Base-by-base conservation (phyloP, 2,888 invertebrate genomes). In the Sialis lutaria region DNA sequence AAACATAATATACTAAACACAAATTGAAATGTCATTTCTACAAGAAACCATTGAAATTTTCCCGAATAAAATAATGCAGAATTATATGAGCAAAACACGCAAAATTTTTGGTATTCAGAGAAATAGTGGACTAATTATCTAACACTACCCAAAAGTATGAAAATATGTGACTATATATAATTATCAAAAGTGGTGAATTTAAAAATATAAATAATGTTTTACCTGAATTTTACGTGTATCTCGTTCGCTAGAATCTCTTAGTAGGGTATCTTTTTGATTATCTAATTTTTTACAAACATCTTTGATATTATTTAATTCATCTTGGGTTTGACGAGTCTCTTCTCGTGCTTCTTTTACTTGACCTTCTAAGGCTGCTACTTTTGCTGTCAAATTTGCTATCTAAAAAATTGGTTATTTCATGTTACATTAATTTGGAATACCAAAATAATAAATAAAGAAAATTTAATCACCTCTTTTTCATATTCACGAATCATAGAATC, bases 251-350 rank as follows among this genome's bases (percentile, higher is more conserved):
- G 74, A 56, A 51, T 76, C 73, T n/a, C 69, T 67, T 53, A 69
- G 63, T 1, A 79, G 61, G 61, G 71, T 69, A 56, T 82, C 74
- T 59, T 81, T 77, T 66, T 84, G 72, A 60, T 72, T 72, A 64
- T 85, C 74, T 58, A 83, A 57, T 65, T 73, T 70, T 57, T 72
- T 64, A 54, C 77, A 77, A 31, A 79, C 60, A 51, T 78, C 75
- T 53, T 74, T 69, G 44, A 74, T 66, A 9, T 74, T 71, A 42
- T 64, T 63, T 35, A 79, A 57, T 55, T 80, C 79, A n/a, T 70
- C 71, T 54, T 80, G 79, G 7, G 75, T 65, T 45, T 73, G 68
- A 40, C 69, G 67, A 44, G 74, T 67, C 51, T 73, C 74, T 40
- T 74, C 73, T 48, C 66, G 68, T 47, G 75, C 63, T 53, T 75